These are phyloP conservation scores for Odocoileus virginianus DNA, from an alignment of 2,113 vertebrate genomes.

Conservation along the genomic window DNA sequence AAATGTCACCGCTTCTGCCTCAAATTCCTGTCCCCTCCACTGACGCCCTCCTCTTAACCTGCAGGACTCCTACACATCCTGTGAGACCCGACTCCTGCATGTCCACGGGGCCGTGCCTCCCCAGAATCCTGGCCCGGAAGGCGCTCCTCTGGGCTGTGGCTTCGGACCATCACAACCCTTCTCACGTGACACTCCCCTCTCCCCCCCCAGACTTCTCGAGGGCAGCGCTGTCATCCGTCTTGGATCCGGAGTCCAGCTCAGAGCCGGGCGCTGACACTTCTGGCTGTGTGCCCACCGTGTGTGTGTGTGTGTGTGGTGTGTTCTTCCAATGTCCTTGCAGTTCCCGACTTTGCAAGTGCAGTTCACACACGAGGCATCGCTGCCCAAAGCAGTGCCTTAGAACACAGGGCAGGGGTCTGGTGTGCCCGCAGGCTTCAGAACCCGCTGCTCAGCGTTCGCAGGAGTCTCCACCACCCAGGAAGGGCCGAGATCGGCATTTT, in stretches of 20 bases:
- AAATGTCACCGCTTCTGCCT: not conserved
- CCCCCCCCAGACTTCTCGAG: not conserved
- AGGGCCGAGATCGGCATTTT: not conserved
- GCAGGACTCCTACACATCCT: not conserved
- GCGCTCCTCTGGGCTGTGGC: not conserved
- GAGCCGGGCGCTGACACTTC: not conserved
- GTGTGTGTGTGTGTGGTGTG: too few species aligned
- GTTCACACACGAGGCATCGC: not conserved
- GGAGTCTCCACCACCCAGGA: not conserved
- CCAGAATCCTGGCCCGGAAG: not conserved
- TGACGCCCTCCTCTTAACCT: not conserved
- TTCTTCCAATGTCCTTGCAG: not conserved
- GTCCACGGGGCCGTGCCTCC: not conserved
- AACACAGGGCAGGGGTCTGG: rapidly evolving
- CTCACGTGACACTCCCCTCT: not conserved
- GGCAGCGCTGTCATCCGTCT: not conserved
- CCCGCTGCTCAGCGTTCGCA: not conserved
- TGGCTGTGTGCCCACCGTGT: not conserved
- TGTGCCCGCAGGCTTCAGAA: not conserved
- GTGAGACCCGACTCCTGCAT: not conserved
- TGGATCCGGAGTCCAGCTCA: not conserved
- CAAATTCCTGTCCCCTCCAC: not conserved
- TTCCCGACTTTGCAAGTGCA: not conserved
- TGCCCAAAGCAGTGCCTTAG: not conserved
- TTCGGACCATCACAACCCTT: not conserved